phyloP scores from a whole-genome alignment of 1,140 invertebrate species.

The Lasioglossum albipes region DNA sequence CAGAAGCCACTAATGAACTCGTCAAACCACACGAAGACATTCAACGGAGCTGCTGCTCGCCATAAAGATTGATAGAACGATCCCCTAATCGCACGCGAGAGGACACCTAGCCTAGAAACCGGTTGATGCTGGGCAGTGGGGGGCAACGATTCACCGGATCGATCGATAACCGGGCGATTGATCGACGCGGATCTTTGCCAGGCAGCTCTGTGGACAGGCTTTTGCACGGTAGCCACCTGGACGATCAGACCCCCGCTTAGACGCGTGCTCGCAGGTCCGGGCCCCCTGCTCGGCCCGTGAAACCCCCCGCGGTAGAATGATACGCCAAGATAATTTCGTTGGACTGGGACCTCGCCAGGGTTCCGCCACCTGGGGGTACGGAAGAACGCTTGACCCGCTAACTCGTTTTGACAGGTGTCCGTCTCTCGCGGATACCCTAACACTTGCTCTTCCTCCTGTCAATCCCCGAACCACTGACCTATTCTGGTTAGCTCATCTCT shows the following conservation, averaged over 20 bases:
- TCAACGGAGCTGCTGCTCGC: no score
- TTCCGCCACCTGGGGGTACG: conserved; percentile 68
- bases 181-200: conserved; percentile 34
- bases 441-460: no score
- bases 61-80: no score
- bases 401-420: conserved; percentile 43
- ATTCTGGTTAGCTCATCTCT: no score
- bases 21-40: no score
- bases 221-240: conserved; percentile 67
- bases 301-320: conserved; percentile 70
- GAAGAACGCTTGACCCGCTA: conserved; percentile 11
- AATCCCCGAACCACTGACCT: no score
- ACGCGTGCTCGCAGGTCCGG: conserved; percentile 60
- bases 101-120: conserved; percentile 6
- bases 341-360: conserved; percentile 66
- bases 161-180: conserved; percentile 52
- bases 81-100: no score
- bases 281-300: conserved; percentile 60
- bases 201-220: conserved; percentile 24
- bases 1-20: no score
- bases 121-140: conserved; percentile 16
- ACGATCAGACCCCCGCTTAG: conserved; percentile 66
- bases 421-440: conserved; percentile 8
- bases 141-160: conserved; percentile 27
- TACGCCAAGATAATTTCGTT: conserved; percentile 69